phyloP scores from a whole-genome alignment of 2,888 invertebrate species.

The Zeuzera pyrina region DNA sequence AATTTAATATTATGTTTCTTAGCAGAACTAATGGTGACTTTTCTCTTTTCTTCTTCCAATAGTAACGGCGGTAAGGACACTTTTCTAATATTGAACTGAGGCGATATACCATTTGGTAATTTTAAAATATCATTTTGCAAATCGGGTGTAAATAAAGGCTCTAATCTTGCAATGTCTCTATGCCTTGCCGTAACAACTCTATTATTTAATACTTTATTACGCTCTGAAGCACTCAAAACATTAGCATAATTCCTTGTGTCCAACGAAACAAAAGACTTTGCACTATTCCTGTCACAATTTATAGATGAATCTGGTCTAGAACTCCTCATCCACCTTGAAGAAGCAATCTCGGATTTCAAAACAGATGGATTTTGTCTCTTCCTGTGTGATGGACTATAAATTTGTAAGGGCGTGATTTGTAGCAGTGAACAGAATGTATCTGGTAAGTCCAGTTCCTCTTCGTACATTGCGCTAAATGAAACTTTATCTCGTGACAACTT shows the following conservation, averaged over 20 bases:
- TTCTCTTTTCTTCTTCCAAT: constrained; percentile 55
- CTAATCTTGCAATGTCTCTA: constrained; percentile 44
- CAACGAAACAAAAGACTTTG: constrained; percentile 60
- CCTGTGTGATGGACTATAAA: constrained; percentile 44
- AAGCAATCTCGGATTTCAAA: constrained; percentile 58
- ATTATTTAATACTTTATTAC: constrained; percentile 33
- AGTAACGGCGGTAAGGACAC: constrained; percentile 60
- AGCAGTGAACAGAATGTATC: constrained; percentile 56
- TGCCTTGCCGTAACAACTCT: constrained; percentile 54
- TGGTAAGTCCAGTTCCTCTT: constrained; percentile 37
- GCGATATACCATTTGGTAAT: constrained; percentile 26
- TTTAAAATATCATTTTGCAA: constrained; percentile 31
- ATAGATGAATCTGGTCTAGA: constrained; percentile 55
- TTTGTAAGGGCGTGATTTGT: constrained; percentile 60
- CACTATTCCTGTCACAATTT: constrained; percentile 59
- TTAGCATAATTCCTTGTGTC: constrained; percentile 46
- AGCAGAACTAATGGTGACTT: constrained; percentile 33
- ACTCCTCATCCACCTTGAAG: constrained; percentile 61
- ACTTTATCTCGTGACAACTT: constrained; percentile 37
- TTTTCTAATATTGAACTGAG: constrained; percentile 46
- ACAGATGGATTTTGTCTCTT: constrained; percentile 51
- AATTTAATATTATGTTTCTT: constrained; percentile 37
- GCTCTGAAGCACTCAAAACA: constrained; percentile 43
- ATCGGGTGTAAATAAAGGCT: constrained; percentile 51
- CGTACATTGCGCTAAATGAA: constrained; percentile 29